A percentile compares a stretch with the other conserved stretches of the same genome.
phyloP scores from a whole-genome alignment of 2,113 vertebrate genomes.

The Dissostichus mawsoni region DNA sequence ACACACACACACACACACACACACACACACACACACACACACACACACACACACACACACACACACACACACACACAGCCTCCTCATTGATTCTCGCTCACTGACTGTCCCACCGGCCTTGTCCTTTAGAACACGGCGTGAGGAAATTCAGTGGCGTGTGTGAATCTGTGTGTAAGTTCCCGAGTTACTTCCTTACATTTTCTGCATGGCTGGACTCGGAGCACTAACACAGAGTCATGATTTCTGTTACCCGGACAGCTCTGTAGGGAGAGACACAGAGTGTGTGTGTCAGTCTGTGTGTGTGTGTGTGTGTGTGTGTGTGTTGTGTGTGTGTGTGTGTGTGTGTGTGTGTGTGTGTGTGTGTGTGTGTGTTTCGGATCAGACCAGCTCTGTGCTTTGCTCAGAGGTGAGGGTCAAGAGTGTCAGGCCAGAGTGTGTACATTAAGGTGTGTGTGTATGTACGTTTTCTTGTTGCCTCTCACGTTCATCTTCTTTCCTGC shows the following conservation, averaged over 20 bases:
- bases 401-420: conserved; percentile 31
- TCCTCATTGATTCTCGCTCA: conserved; percentile 78
- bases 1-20: not conserved
- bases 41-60: conserved; percentile 3
- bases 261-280: conserved; percentile 39
- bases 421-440: conserved; percentile 15
- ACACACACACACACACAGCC: conserved; percentile 31
- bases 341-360: not conserved
- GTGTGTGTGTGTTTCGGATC: conserved; percentile 15
- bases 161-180: conserved; percentile 51
- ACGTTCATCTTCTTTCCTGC: not conserved
- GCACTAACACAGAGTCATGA: conserved; percentile 71
- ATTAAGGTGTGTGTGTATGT: conserved; percentile 14
- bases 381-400: conserved; percentile 22
- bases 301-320: not conserved
- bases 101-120: conserved; percentile 76
- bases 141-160: conserved; percentile 54
- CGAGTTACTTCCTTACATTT: conserved; percentile 60
- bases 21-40: conserved; percentile 32
- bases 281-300: not conserved
- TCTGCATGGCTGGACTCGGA: conserved; percentile 66
- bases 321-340: not conserved
- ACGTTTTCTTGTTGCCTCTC: not conserved
- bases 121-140: conserved; percentile 77
- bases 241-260: conserved; percentile 64